Evolutionary conservation across 37 sponge, comb jelly and placozoan species (phyloP), one percentile per base, ranked within the genome.

Genomic region (Dysidea cf. avara): DNA sequence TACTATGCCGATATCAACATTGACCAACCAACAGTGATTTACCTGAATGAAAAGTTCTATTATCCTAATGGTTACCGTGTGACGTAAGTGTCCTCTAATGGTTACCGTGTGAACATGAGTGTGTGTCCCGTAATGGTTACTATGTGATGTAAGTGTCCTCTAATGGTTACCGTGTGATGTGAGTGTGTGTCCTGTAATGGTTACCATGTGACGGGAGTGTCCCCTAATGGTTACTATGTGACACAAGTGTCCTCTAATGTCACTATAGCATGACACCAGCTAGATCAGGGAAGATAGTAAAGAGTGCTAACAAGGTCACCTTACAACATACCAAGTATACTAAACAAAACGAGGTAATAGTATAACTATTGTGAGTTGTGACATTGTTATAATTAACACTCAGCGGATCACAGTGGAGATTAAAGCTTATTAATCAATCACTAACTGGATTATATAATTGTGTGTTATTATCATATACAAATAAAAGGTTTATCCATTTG

Each of bases 11-110:
- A 57, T 52, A 32, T 48, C 17, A 52, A 49, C 21, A 33, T 64
- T 12, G 55, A 47, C 1, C 32, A 40, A 20, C 28, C 58, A 18
- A 72, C 82, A 1, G 46, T 77, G 30, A 81, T 87, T 52, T 87
- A 49, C 72, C 71, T 87, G 66, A 87, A 81, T 72, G 88, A 87
- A 57, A 54, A 77, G 14, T 28, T 81, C 17, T 72, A 87, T 39
- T 87, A 87, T 47, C 82, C 83, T 22, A 64, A 71, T 50, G 88
- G 88, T 22, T 87, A 60, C 82, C 37, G 36, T 34, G 54, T 87
- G 53, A 75, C 38, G 88, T 87, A 35, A 29, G 37, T 70, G 71
- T 13, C 35, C 31, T 63, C 37, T 9, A 9, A 36, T 46, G 48
- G n/a, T 66, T 9, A 36, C 16, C 37, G 31, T 33, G 39, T 36